Percentiles rank a stretch among this genome's conserved stretches.
phyloP scores from a whole-genome alignment of 2,113 vertebrate genomes.

The Macrotus californicus region DNA sequence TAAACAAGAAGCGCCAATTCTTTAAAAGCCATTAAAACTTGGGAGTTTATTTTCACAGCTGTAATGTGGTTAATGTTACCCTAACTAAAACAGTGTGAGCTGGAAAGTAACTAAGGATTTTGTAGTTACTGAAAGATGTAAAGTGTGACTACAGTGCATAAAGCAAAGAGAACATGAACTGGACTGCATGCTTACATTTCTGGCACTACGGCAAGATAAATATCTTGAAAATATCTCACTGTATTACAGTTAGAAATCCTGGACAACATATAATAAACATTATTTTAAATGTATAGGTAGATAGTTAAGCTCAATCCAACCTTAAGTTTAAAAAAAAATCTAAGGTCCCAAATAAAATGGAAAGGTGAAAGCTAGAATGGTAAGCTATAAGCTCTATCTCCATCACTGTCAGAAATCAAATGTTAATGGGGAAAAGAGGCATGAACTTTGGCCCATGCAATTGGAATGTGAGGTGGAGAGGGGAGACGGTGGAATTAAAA shows the following conservation, averaged over 20 bases:
- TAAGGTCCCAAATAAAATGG: not conserved
- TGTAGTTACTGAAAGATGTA: not conserved
- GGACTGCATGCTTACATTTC: not conserved
- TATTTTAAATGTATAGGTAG: not conserved
- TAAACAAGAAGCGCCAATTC: not conserved
- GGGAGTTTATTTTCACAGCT: not conserved
- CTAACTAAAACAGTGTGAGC: not conserved
- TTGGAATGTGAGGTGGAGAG: not conserved
- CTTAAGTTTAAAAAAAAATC: not conserved
- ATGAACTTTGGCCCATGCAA: not conserved
- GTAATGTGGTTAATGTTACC: not conserved
- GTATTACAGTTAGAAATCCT: not conserved
- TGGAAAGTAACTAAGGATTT: not conserved
- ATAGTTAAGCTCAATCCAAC: not conserved
- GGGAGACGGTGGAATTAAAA: not conserved
- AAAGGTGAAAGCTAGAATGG: not conserved
- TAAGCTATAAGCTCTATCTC: not conserved
- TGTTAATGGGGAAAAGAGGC: not conserved
- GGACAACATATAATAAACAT: not conserved
- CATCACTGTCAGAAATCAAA: not conserved
- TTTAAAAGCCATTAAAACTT: not conserved
- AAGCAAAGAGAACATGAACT: not conserved
- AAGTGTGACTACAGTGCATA: not conserved
- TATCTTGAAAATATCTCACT: not conserved
- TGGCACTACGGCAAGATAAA: not conserved